Base-by-base conservation (phyloP, 2,113 vertebrate species). In the Podarcis muralis region DNA sequence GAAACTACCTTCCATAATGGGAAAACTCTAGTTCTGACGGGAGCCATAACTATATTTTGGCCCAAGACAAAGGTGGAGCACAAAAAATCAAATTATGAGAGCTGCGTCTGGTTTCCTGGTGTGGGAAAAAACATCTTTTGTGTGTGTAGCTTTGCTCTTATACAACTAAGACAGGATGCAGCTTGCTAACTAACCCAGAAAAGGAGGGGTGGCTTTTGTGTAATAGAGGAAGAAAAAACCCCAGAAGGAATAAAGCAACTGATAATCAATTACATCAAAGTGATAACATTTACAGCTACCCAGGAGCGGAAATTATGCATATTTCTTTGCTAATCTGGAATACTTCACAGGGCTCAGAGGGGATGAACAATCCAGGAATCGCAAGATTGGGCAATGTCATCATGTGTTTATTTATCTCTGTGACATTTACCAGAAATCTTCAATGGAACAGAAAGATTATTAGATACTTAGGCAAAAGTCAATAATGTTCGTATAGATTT, bases 381-480 rank as follows among this genome's bases (percentile, higher is more conserved):
- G 87, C 1, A 93, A 89, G 87, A 80, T 23, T 22, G 43, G 6
- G 5, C 78, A 48, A 88, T 71, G 12, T 59, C 0, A 6, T 53
- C 48, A 57, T 40, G 48, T 9, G 1, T 76, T 76, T 35, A 88
- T 75, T 7, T 37, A 53, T 53, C 48, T 53, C 32, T 75, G 32
- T 75, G 32, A 35, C 30, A 75, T 37, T 75, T 66, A 35, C 74
- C 59, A 13, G 76, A 87, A 66, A 90, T 88, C 32, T 66, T 15
- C 20, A 82, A 11, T 85, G n/a, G 48, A 87, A 83, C 22, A 27
- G 27, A n/a, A 90, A 83, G 30, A 90, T 92, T 87, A 91, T 85
- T 89, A 75, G 20, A 37, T 40, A 35, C 74, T 40, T 75, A 0
- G 2, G 94, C 87, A 20, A 7, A 37, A 80, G n/a, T 53, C 88